Evolutionary conservation across 2,797 vertebrate species (phyloP), one percentile per base, ranked within the genome.

Genomic region (Loris lydekkerianus): DNA sequence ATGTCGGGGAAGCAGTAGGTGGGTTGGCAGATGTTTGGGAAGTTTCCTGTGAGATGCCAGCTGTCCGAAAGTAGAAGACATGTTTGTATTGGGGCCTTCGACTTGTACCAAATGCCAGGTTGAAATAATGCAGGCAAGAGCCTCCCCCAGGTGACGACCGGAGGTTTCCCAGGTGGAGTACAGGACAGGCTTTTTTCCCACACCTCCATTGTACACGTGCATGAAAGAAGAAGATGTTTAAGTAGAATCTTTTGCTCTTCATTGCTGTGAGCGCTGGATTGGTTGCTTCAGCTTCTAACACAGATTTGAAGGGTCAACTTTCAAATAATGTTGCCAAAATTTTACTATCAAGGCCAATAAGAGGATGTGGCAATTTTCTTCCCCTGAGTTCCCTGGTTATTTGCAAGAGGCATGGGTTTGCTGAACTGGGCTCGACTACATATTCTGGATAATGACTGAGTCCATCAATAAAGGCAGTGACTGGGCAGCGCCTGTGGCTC

Each of bases 31-130:
- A 67, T 87, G 15, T 91, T 81, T 91, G 27, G 49, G 86, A 84
- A 89, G 65, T 80, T 86, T 87, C 60, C 58, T 61, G 46, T 61
- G 60, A 91, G 86, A 82, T 91, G 40, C 37, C 65, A 49, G 18
- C 65, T 86, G 27, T 90, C 88, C 93, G 60, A 76, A 94, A 93
- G 43, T 31, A 63, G 80, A 78, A 72, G 63, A 82, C 87, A 84
- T 67, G 18, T 60, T 93, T 83, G n/a, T 60, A 25, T 75, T 84
- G 65, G 81, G 92, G 49, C 20, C 29, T 78, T 84, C 92, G 82
- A 90, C 56, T 89, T 40, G 4, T 23, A 72, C 31, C 21, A 73
- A 73, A 91, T n/a, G 58, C 61, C 81, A 53, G 40, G 86, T 91
- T 37, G 46, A 37, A 86, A 25, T 40, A 34, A 21, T 18, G 21